Conservation (phyloP, 2,113 vertebrate species). For the Sorex araneus region DNA sequence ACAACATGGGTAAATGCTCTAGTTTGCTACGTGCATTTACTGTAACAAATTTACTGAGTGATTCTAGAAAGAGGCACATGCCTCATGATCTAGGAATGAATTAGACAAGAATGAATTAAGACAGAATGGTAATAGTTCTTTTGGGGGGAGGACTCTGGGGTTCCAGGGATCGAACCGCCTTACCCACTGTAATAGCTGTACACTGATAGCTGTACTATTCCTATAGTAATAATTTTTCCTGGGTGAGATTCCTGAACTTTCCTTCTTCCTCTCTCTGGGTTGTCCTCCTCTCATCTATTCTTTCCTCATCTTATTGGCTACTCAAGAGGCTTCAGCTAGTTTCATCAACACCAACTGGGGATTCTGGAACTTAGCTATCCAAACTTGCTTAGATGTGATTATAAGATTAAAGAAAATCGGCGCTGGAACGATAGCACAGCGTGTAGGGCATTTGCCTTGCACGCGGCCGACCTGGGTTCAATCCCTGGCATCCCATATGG, state of each 20-base stretch:
- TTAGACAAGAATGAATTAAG: slow-evolving; percentile 6
- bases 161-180: too few relatives aligned
- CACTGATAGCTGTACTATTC: too few relatives aligned
- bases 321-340: background rate
- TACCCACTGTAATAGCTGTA: too few relatives aligned
- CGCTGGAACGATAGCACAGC: too few relatives aligned
- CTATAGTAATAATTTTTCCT: slow-evolving; percentile 40
- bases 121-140: too few relatives aligned
- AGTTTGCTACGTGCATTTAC: slow-evolving; percentile 54
- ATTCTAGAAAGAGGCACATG: background rate
- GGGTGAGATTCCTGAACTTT: background rate
- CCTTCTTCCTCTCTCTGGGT: background rate
- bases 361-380: background rate
- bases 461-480: too few relatives aligned
- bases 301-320: slow-evolving; percentile 17
- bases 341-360: background rate
- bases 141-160: too few relatives aligned
- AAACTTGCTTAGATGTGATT: slow-evolving; percentile 1
- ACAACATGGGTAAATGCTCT: slow-evolving; percentile 92
- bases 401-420: background rate
- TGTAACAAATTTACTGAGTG: slow-evolving; percentile 37
- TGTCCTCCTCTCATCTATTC: background rate
- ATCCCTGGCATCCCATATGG: too few relatives aligned
- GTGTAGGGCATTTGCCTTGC: too few relatives aligned
- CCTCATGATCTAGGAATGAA: background rate